Conservation (phyloP, 2,113 vertebrate genomes). For the Zosterops japonicus region DNA sequence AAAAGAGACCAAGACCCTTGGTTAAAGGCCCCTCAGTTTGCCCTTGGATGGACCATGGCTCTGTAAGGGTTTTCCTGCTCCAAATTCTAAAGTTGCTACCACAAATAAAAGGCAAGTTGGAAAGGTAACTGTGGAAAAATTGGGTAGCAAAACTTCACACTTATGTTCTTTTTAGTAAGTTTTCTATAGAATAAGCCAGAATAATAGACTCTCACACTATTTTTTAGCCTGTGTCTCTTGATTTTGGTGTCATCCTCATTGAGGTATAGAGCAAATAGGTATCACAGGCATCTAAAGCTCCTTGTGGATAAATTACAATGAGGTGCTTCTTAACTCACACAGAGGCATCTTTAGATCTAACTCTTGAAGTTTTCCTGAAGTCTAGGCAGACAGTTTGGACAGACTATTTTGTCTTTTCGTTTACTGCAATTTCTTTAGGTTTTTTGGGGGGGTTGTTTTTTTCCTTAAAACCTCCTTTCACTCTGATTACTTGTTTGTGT, state of each 20-base stretch:
- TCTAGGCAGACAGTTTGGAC: background rate
- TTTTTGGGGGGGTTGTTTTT: background rate
- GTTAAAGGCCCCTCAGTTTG: background rate
- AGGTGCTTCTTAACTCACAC: background rate
- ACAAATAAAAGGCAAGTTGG: background rate
- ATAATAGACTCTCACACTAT: background rate
- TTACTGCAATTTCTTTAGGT: background rate
- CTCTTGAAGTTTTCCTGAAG: background rate
- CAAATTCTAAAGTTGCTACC: background rate
- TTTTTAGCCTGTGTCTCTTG: background rate
- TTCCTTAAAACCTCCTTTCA: background rate
- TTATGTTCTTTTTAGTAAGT: background rate
- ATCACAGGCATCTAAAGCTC: background rate
- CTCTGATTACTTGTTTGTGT: background rate
- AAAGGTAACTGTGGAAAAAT: background rate
- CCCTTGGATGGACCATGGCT: accelerated
- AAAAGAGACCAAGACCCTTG: background rate
- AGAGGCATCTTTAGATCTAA: background rate
- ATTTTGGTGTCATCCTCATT: background rate
- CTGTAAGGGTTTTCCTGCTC: background rate
- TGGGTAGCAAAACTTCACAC: background rate
- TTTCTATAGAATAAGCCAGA: background rate
- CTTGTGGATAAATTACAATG: background rate
- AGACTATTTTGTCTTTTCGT: background rate
- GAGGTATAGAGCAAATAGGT: background rate